These are phyloP conservation scores for Nymphalis polychloros DNA, from an alignment of 2,888 invertebrate species.

Conservation along the genomic window DNA sequence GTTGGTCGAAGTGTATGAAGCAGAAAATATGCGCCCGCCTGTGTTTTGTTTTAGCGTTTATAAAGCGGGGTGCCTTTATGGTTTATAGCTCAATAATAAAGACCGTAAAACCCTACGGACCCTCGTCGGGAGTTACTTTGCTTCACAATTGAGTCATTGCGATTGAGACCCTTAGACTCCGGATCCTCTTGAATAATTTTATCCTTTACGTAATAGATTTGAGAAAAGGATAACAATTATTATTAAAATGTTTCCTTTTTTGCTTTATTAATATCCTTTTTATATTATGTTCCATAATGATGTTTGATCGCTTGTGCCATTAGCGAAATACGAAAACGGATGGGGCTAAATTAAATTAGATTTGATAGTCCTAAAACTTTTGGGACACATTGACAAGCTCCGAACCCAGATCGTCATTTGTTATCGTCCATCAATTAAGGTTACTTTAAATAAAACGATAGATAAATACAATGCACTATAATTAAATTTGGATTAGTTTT, in stretches of 20 bases:
- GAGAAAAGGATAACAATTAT: conserved; percentile 4
- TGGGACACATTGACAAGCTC: conserved; percentile 15
- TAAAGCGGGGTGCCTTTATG: conserved; percentile 70
- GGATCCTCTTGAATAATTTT: conserved; percentile 59
- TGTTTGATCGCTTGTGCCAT: background rate
- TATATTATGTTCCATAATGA: no score
- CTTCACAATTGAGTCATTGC: conserved; percentile 67
- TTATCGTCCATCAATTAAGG: background rate
- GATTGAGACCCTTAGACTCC: conserved; percentile 55
- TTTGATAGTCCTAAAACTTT: conserved; percentile 17
- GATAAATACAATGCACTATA: no score
- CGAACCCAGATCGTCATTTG: background rate
- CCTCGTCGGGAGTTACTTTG: conserved; percentile 59
- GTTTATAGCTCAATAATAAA: conserved; percentile 76
- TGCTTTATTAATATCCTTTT: background rate
- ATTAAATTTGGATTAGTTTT: no score
- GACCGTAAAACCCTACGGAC: conserved; percentile 67
- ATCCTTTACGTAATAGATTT: conserved; percentile 40
- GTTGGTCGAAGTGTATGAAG: conserved; percentile 63
- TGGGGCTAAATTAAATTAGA: conserved; percentile 2
- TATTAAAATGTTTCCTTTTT: conserved; percentile 5
- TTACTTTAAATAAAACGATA: no score
- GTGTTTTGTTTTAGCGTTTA: conserved; percentile 72
- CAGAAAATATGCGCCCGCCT: conserved; percentile 64
- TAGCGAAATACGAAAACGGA: background rate